Percentiles rank a stretch among this genome's conserved stretches.
Evolutionary conservation across 1,140 invertebrate genomes (phyloP).

Genomic region (Amyelois transitella): DNA sequence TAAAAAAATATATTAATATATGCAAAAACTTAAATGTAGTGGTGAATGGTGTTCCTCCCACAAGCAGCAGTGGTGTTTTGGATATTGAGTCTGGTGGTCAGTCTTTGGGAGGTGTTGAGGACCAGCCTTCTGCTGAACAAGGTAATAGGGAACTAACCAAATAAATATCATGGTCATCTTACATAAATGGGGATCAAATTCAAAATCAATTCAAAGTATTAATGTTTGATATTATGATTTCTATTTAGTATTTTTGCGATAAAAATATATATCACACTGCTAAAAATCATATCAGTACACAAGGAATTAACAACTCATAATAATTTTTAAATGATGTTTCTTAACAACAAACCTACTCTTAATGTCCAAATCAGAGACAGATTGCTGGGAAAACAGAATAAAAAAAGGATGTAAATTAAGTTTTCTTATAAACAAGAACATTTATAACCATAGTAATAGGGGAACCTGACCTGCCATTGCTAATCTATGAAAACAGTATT

Average conservation of each 20-base stretch:
- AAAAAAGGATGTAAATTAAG: no score
- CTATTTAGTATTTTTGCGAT: slow-evolving; percentile 28
- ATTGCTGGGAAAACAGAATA: no score
- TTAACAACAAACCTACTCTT: no score
- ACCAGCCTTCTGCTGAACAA: slow-evolving; percentile 38
- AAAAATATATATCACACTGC: background rate
- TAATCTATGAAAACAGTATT: no score
- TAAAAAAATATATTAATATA: background rate
- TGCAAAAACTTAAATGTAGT: slow-evolving; percentile 19
- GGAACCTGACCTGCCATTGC: no score
- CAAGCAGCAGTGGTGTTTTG: slow-evolving; percentile 63
- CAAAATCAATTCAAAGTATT: background rate
- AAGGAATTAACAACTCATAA: no score
- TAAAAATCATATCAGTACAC: no score
- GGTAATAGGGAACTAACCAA: slow-evolving; percentile 24
- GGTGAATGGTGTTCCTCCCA: slow-evolving; percentile 50
- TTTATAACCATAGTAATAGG: no score
- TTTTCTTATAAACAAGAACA: no score
- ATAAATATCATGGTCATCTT: background rate
- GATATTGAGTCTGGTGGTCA: slow-evolving; percentile 39
- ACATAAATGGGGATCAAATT: background rate
- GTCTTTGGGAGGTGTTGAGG: slow-evolving; percentile 34
- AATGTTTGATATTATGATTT: slow-evolving; percentile 3
- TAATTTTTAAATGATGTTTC: no score
- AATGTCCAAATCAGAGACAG: no score